Evolutionary conservation across 2,888 invertebrate genomes (phyloP).

Genomic region (Tyria jacobaeae): DNA sequence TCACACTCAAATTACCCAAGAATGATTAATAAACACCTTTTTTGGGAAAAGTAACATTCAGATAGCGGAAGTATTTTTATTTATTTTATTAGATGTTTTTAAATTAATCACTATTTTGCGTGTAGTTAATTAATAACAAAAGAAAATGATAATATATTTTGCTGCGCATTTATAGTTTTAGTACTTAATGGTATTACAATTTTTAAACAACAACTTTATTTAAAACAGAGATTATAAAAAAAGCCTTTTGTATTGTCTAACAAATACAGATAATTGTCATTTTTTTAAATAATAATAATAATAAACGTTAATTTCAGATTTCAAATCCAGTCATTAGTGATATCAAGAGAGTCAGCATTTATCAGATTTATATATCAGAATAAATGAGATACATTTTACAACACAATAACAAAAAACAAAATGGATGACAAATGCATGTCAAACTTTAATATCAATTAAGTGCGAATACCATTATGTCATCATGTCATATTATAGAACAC

Average conservation of each 20-base stretch:
- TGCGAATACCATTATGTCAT: too few species aligned
- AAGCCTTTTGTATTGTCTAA: not conserved
- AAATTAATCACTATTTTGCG: not conserved
- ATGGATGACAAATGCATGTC: too few species aligned
- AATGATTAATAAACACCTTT: conserved; percentile 46
- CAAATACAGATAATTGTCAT: not conserved
- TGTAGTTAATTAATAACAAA: not conserved
- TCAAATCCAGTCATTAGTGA: too few species aligned
- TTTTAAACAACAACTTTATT: not conserved
- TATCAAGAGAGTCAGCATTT: too few species aligned
- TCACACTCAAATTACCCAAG: conserved; percentile 52
- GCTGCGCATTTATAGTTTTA: too few species aligned
- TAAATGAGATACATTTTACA: too few species aligned
- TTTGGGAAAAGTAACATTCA: conserved; percentile 43
- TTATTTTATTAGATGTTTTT: not conserved
- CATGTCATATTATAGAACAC: too few species aligned
- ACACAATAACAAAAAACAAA: too few species aligned
- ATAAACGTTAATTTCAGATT: too few species aligned
- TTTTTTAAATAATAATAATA: not conserved
- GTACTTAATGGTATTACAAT: not conserved
- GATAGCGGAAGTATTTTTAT: conserved; percentile 14
- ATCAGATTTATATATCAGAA: too few species aligned
- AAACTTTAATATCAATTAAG: too few species aligned
- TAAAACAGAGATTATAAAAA: not conserved
- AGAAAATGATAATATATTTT: too few species aligned